Evolutionary conservation across 2,113 vertebrate genomes (phyloP), one percentile per base, ranked within the genome.

Genomic region (Ornithorhynchus anatinus): DNA sequence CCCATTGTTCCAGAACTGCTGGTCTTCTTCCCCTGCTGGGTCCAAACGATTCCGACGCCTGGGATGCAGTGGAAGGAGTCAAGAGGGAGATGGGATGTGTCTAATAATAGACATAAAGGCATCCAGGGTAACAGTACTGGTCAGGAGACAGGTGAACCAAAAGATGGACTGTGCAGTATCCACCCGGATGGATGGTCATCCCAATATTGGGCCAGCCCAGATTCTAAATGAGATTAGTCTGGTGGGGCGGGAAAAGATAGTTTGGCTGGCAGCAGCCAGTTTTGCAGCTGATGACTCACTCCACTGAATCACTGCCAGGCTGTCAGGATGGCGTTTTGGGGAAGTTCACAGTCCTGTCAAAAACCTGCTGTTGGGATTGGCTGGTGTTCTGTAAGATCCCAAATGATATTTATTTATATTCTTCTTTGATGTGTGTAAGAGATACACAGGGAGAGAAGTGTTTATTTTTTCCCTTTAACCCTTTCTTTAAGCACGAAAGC

Each of bases 281-380:
- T 86, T 85, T 72, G 36, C 86, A 80, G 88, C 79, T 29, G 50
- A 87, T 93, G 91, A 94, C 90, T 94, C 91, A 93, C 85, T 87
- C 84, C 79, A 75, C 81, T 93, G 93, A 93, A 91, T 93, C 89
- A 93, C 80, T 88, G 88, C 90, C 90, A 89, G 87, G 52, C 87
- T 90, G 92, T 86, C 91, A 92, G 88, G 80, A 90, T 91, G 91
- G 84, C 88, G 88, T 91, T 93, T 91, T 81, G 88, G 92, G 91
- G 91, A 92, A 92, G 91, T 92, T 91, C 86, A 69, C 89, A 91
- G 90, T 85, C 71, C 88, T 90, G 89, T 91, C 91, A 92, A 91
- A 93, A 91, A 91, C 91, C 90, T 90, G 88, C 91, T 92, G 91
- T 92, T 90, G 84, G 87, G 88, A 92, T 91, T 93, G 92, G 90